These are phyloP conservation scores for Pangasianodon hypophthalmus DNA, from an alignment of 2,113 vertebrate genomes.

Conservation along the genomic window DNA sequence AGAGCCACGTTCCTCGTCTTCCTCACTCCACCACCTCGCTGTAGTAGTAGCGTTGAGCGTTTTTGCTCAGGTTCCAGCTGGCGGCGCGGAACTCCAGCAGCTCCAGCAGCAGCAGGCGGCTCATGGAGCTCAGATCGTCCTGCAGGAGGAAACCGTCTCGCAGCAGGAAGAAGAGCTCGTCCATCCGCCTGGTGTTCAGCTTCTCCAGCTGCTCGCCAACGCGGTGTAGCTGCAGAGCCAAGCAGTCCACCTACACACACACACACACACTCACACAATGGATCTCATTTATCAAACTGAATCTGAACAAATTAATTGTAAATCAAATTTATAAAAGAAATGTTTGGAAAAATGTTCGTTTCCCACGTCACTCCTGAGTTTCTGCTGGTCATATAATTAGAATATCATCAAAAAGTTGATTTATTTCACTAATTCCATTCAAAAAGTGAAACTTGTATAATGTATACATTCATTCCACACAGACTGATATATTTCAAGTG, in stretches of 20 bases:
- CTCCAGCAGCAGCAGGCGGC: conserved; percentile 91
- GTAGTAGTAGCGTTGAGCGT: conserved; percentile 94
- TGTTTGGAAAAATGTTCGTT: too few species aligned
- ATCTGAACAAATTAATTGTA: too few species aligned
- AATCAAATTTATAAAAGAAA: too few species aligned
- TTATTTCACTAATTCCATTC: too few species aligned
- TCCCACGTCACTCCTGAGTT: too few species aligned
- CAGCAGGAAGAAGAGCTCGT: conserved; percentile 90
- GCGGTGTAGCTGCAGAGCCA: conserved; percentile 93
- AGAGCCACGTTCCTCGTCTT: background rate
- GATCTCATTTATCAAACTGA: too few species aligned
- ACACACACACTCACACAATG: background rate
- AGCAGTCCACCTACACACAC: conserved; percentile 85
- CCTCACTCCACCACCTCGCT: conserved; percentile 85
- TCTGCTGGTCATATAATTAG: too few species aligned
- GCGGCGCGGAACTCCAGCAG: conserved; percentile 94
- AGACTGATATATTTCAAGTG: too few species aligned
- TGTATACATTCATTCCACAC: too few species aligned
- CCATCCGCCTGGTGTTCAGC: conserved; percentile 86
- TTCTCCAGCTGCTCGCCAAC: conserved; percentile 95
- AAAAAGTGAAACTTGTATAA: too few species aligned
- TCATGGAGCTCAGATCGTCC: conserved; percentile 83
- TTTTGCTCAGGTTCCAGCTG: conserved; percentile 86
- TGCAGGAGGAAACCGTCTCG: conserved; percentile 93
- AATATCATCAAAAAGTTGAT: too few species aligned